A percentile compares a stretch with the other conserved stretches of the same genome.
These are phyloP conservation scores for Habropoda laboriosa DNA, from an alignment of 1,140 invertebrate species.

Conservation along the genomic window DNA sequence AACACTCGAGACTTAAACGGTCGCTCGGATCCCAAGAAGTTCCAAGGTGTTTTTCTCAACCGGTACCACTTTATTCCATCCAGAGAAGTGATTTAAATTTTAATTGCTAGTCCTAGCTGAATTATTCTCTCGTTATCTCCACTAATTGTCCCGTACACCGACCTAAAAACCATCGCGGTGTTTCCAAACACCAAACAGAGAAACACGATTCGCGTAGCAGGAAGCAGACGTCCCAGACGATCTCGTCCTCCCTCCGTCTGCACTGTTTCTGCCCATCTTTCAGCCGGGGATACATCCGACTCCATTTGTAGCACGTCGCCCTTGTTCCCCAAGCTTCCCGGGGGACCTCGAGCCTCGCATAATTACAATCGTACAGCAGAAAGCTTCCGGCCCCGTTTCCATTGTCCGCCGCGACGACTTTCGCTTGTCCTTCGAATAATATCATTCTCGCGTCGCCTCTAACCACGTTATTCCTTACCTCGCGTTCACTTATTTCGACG, in stretches of 20 bases:
- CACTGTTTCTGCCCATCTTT: not conserved
- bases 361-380: conserved; percentile 48
- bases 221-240: not conserved
- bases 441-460: not conserved
- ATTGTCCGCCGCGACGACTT: conserved; percentile 23
- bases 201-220: not conserved
- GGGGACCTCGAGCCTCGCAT: conserved; percentile 6
- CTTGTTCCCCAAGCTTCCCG: not conserved
- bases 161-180: not conserved
- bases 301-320: not conserved
- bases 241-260: not conserved
- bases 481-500: not conserved
- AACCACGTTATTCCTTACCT: not conserved
- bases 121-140: not conserved
- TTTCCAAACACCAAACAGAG: not conserved
- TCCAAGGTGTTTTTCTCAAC: not conserved
- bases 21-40: too few relatives aligned
- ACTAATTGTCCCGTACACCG: not conserved
- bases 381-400: not conserved
- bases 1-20: too few relatives aligned
- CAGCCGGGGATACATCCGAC: not conserved
- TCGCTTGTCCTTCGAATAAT: conserved; percentile 23
- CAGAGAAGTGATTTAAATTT: not conserved
- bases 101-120: not conserved
- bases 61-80: not conserved